Conservation (phyloP, 2,797 vertebrate genomes). For the Chelidonichthys spinosus region DNA sequence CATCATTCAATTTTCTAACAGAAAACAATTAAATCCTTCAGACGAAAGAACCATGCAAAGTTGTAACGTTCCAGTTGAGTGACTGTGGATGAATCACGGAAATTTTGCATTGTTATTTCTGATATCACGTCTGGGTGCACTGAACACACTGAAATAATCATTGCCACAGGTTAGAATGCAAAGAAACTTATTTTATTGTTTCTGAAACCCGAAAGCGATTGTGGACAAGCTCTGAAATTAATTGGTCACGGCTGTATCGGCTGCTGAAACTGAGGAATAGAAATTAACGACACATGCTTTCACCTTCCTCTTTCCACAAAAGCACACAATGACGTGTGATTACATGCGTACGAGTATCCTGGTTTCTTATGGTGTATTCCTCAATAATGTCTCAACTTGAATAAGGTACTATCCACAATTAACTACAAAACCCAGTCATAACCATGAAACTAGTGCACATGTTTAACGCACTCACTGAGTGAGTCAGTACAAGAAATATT, state of each 20-base stretch:
- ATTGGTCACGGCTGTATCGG: slow-evolving; percentile 9
- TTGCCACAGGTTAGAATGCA: not conserved
- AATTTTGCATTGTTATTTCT: not conserved
- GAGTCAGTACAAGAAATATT: not conserved
- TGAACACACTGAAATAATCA: slow-evolving; percentile 10
- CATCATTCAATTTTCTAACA: not conserved
- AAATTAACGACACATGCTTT: not conserved
- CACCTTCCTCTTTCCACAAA: not conserved
- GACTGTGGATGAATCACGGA: not conserved
- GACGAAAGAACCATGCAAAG: not conserved
- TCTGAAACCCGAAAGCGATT: slow-evolving; percentile 7
- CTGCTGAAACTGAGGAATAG: not conserved
- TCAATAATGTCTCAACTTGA: not conserved
- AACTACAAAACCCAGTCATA: not conserved
- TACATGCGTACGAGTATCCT: not conserved
- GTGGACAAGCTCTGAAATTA: slow-evolving; percentile 12
- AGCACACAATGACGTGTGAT: too few relatives aligned
- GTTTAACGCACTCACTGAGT: not conserved
- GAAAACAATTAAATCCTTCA: not conserved
- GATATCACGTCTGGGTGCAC: not conserved
- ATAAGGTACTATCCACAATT: not conserved
- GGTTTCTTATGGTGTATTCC: not conserved
- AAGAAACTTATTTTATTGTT: slow-evolving; percentile 25
- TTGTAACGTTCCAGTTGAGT: not conserved
- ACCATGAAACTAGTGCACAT: not conserved